Evolutionary conservation across 2,888 invertebrate species (phyloP).

Genomic region (Hirtodrosophila duncani): DNA sequence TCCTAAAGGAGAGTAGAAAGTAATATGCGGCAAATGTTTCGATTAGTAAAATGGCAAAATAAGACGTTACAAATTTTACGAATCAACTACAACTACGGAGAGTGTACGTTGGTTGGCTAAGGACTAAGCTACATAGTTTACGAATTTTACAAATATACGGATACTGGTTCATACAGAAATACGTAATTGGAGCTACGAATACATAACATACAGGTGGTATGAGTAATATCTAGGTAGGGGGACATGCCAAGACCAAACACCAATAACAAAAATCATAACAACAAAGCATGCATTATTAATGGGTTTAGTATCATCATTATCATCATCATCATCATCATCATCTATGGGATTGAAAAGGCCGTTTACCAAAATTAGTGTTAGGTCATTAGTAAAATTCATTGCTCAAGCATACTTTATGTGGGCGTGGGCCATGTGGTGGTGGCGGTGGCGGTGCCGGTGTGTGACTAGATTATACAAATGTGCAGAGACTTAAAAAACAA

Average conservation of each 20-base stretch:
- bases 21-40: conserved; percentile 33
- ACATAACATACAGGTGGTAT: conserved; percentile 3
- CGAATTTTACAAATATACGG: too few species aligned
- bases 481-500: too few species aligned
- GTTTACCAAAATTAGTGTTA: too few species aligned
- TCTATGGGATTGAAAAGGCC: conserved; percentile 12
- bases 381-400: conserved; percentile 49
- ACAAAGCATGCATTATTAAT: conserved; percentile 27
- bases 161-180: too few species aligned
- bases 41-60: conserved; percentile 45
- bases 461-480: too few species aligned
- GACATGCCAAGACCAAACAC: conserved; percentile 16
- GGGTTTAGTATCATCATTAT: conserved; percentile 27
- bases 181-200: too few species aligned
- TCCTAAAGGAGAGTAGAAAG: conserved; percentile 45
- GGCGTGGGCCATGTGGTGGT: conserved; percentile 44
- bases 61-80: not conserved
- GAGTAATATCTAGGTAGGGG: conserved; percentile 4
- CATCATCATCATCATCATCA: too few species aligned
- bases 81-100: conserved; percentile 5
- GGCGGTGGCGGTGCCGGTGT: conserved; percentile 24
- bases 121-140: conserved; percentile 10
- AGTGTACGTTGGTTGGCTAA: conserved; percentile 15
- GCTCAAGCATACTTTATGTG: conserved; percentile 53
- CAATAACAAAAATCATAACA: conserved; percentile 26